These are phyloP conservation scores for Vanessa atalanta DNA, from an alignment of 1,140 invertebrate genomes.

Conservation along the genomic window DNA sequence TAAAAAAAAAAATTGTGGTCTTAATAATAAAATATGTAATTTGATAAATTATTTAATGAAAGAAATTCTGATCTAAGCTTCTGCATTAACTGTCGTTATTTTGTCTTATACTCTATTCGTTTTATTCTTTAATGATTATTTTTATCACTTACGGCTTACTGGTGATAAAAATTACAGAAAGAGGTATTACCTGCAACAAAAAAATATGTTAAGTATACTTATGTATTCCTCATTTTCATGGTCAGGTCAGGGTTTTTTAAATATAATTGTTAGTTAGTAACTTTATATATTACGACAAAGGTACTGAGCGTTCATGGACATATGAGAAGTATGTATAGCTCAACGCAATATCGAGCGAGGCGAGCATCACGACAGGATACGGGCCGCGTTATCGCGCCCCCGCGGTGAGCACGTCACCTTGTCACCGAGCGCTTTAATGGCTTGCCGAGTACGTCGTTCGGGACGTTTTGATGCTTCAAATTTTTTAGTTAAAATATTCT, in stretches of 20 bases:
- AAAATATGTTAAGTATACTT: not conserved
- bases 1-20: too few relatives aligned
- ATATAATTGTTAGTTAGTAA: not conserved
- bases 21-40: too few relatives aligned
- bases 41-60: too few relatives aligned
- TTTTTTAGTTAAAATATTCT: constrained; percentile 25
- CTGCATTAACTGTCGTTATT: too few relatives aligned
- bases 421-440: constrained; percentile 78
- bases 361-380: constrained; percentile 68
- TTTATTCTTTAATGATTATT: too few relatives aligned
- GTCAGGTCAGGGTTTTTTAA: not conserved
- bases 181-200: constrained; percentile 18
- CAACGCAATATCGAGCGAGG: constrained; percentile 55
- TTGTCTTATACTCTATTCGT: too few relatives aligned
- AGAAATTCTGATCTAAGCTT: too few relatives aligned
- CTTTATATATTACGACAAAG: constrained; percentile 6
- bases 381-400: constrained; percentile 69
- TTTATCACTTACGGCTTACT: not conserved
- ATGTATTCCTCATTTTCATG: not conserved
- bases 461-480: constrained; percentile 58
- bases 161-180: not conserved
- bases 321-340: constrained; percentile 43
- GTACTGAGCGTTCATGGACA: constrained; percentile 52
- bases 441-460: constrained; percentile 59
- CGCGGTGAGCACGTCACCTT: constrained; percentile 73